Evolutionary conservation across 2,888 invertebrate species (phyloP).

Genomic region (Oscheius sp.): DNA sequence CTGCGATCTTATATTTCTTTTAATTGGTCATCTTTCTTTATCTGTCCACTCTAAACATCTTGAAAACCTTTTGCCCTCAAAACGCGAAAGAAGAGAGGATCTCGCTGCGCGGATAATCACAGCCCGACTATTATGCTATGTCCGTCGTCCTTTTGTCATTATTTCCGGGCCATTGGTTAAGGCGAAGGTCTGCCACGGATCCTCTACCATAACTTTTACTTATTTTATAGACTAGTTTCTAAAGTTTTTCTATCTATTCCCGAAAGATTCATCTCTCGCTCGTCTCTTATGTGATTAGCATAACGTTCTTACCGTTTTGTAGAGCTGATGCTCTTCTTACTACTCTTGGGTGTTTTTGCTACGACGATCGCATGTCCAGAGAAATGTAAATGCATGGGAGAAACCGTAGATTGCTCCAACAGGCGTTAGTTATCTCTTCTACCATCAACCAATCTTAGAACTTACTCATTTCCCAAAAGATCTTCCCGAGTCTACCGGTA

Average conservation of each 20-base stretch:
- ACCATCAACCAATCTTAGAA: neutral
- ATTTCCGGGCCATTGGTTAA: conserved; percentile 29
- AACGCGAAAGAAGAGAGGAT: conserved; percentile 17
- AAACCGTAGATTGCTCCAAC: conserved; percentile 26
- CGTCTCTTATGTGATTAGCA: neutral
- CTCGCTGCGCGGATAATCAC: conserved; percentile 28
- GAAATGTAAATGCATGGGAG: conserved; percentile 24
- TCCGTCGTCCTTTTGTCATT: conserved; percentile 30
- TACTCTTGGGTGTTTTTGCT: conserved; percentile 22
- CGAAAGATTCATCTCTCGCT: neutral
- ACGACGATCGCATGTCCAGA: conserved; percentile 17
- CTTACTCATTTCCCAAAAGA: conserved; percentile 16
- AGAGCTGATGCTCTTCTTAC: conserved; percentile 18
- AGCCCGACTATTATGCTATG: conserved; percentile 29
- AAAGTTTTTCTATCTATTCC: neutral
- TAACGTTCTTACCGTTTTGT: neutral
- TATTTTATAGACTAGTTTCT: neutral
- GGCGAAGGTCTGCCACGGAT: conserved; percentile 18
- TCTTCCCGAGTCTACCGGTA: conserved; percentile 14
- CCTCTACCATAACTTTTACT: conserved; percentile 15
- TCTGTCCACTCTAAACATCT: neutral
- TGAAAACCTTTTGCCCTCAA: conserved; percentile 9
- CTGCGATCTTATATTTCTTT: neutral
- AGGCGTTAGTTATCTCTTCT: neutral
- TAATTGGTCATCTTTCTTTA: neutral